Base-by-base conservation (phyloP, 2,113 vertebrate species). In the Cepphus grylle region DNA sequence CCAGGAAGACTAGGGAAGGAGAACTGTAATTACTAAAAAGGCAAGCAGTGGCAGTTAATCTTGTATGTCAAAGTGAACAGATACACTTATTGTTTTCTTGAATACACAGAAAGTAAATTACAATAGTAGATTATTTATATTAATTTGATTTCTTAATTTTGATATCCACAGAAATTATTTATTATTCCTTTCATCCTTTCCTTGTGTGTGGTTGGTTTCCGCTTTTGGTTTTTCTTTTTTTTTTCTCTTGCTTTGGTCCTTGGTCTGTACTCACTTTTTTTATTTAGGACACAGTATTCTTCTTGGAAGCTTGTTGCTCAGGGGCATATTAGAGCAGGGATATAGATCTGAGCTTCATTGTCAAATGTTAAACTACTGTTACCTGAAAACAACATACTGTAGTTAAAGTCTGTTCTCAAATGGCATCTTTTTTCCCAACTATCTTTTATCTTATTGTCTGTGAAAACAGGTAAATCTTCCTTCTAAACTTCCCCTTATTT, bases 351-450 rank as follows among this genome's bases (percentile, higher is more conserved):
- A 85, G 36, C 50, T 80, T 67, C 36, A 29, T 21, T 74, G 58
- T 81, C 71, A 94, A 91, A 50, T 83, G 36, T 86, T 96, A 91
- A 93, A 34, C n/a, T 63, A 49, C n/a, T 76, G 27, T 71, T 36
- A 62, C 32, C 21, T 86, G 43, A 94, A 96, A 96, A 93, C 3
- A 11, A 62, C 45, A 34, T 65, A 15, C 22, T 65, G 21, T 49
- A 84, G 36, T 94, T 72, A 71, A 84, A 96, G 34, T 52, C 29
- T 85, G 9, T 72, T 96, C 59, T 93, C 58, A 97, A 91, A 81
- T 36, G 13, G 5, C 7, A 58, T 79, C 17, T 74, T 72, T 88
- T 84, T 67, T 80, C 23, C 66, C 14, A 92, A 71, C 2, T 7
- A 12, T 42, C 25, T 9, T 81, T 89, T 45, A 62, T 69, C n/a